Conservation (phyloP, 2,888 invertebrate genomes). For the Coenonympha arcania region DNA sequence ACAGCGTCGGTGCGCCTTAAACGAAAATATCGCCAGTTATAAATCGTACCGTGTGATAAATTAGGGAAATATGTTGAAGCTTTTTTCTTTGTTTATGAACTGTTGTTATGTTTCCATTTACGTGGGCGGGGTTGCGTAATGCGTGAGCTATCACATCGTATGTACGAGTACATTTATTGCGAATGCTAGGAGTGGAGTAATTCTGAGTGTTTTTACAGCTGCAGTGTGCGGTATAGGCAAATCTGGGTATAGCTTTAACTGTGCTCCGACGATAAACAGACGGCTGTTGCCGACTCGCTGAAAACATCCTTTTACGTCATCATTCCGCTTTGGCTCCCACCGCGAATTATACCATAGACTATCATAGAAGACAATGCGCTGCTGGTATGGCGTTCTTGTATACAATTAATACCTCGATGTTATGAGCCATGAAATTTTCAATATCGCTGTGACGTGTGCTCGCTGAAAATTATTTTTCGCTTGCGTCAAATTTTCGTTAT, state of each 20-base stretch:
- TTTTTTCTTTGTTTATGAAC: conserved; percentile 33
- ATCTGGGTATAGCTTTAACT: conserved; percentile 61
- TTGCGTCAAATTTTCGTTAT: conserved; percentile 1
- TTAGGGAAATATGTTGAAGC: conserved; percentile 24
- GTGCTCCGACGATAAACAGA: conserved; percentile 69
- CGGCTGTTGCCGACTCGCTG: conserved; percentile 64
- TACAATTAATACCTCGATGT: conserved; percentile 11
- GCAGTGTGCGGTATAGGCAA: conserved; percentile 57
- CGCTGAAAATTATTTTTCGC: conserved; percentile 2
- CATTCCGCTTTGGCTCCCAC: conserved; percentile 56
- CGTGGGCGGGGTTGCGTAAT: conserved; percentile 46
- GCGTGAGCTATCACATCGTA: conserved; percentile 43
- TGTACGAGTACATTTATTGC: conserved; percentile 47
- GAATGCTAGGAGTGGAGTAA: conserved; percentile 52
- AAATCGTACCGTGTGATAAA: conserved; percentile 21
- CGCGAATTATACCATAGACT: conserved; percentile 30
- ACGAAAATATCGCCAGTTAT: conserved; percentile 11
- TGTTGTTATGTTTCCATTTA: conserved; percentile 39
- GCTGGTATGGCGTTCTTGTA: conserved; percentile 6
- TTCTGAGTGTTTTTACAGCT: conserved; percentile 68
- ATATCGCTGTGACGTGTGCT: conserved; percentile 11
- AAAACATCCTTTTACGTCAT: conserved; percentile 75
- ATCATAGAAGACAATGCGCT: conserved; percentile 14
- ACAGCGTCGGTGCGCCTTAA: conserved; percentile 1
- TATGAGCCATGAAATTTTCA: conserved; percentile 15